Evolutionary conservation across 2,113 vertebrate species (phyloP).

Genomic region (Hiodon alosoides): DNA sequence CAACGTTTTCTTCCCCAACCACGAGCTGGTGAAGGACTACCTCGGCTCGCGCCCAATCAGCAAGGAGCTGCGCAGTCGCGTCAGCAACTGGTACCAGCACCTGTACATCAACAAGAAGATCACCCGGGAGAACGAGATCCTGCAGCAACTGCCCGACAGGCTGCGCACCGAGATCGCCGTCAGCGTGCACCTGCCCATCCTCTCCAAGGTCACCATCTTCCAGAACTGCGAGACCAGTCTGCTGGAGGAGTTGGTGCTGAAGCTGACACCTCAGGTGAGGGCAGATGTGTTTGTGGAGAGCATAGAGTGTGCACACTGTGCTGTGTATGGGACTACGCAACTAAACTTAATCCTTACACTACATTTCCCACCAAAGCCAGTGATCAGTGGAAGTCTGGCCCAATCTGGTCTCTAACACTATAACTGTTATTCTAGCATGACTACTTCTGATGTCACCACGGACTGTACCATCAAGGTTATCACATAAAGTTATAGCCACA

Average conservation of each 20-base stretch:
- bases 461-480: not conserved
- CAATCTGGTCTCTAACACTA: too few relatives aligned
- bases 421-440: too few relatives aligned
- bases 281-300: not conserved
- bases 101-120: constrained; percentile 81
- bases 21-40: constrained; percentile 72
- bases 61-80: constrained; percentile 57
- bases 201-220: constrained; percentile 86
- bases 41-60: constrained; percentile 60
- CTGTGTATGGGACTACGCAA: too few relatives aligned
- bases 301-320: too few relatives aligned
- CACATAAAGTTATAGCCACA: too few relatives aligned
- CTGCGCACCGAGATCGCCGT: constrained; percentile 78
- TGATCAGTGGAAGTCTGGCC: not conserved
- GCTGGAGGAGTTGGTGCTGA: constrained; percentile 82
- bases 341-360: not conserved
- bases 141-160: constrained; percentile 67
- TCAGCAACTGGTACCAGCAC: constrained; percentile 81
- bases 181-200: constrained; percentile 75
- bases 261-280: constrained; percentile 73
- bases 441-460: too few relatives aligned
- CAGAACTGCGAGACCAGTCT: constrained; percentile 78
- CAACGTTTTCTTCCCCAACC: constrained; percentile 74
- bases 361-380: not conserved
- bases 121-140: constrained; percentile 71